phyloP scores from a whole-genome alignment of 2,888 invertebrate genomes.

The Hemithea aestivaria region DNA sequence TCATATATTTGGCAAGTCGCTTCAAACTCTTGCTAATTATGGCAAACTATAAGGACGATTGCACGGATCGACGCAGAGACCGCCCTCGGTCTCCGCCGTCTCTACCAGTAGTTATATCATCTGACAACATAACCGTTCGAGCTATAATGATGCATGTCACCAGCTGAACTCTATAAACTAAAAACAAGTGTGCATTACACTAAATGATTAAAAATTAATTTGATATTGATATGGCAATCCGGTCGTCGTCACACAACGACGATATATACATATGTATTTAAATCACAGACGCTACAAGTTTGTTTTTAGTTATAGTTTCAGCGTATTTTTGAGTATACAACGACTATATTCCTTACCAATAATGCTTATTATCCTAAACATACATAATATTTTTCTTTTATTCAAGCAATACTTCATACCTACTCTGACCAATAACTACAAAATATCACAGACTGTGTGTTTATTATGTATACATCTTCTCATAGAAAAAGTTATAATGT shows the following conservation, averaged over 20 bases:
- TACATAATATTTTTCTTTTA: constrained; percentile 61
- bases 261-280: constrained; percentile 68
- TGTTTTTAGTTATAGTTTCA: constrained; percentile 54
- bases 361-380: constrained; percentile 72
- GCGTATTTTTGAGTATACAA: constrained; percentile 63
- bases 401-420: constrained; percentile 76
- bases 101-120: constrained; percentile 20
- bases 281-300: constrained; percentile 70
- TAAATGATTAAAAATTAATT: constrained; percentile 64
- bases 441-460: constrained; percentile 79
- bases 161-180: constrained; percentile 40
- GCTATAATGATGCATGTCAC: constrained; percentile 44
- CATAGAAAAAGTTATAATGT: constrained; percentile 73
- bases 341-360: constrained; percentile 70
- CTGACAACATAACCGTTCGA: constrained; percentile 38
- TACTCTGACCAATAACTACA: constrained; percentile 77
- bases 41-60: constrained; percentile 23
- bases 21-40: constrained; percentile 23
- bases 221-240: constrained; percentile 75
- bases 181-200: constrained; percentile 41
- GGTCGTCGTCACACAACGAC: constrained; percentile 60
- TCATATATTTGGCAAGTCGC: constrained; percentile 22
- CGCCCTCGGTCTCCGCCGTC: constrained; percentile 10
- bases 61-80: constrained; percentile 2
- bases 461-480: constrained; percentile 79